Percentiles rank a stretch among this genome's conserved stretches.
Conservation (phyloP, 2,797 vertebrate species). For the Melanotaenia nigrans region DNA sequence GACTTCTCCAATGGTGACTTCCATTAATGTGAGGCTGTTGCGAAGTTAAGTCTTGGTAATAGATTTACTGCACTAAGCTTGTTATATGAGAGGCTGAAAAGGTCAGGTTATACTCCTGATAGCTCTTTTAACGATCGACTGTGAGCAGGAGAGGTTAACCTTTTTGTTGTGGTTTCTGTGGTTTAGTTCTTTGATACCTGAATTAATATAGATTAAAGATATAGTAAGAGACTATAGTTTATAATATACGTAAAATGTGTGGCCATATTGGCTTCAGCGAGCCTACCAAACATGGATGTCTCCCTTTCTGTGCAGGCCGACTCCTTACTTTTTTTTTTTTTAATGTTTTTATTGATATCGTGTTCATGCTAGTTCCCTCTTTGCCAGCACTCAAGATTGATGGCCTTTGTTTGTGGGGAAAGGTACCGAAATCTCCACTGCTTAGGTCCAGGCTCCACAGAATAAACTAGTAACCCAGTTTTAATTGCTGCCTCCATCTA, state of each 20-base stretch:
- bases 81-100: slow-evolving; percentile 64
- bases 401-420: slow-evolving; percentile 78
- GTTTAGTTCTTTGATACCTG: background rate
- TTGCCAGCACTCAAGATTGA: slow-evolving; percentile 76
- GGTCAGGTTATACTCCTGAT: slow-evolving; percentile 42
- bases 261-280: slow-evolving; percentile 17
- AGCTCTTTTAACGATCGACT: slow-evolving; percentile 21
- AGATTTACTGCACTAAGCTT: slow-evolving; percentile 76
- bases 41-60: slow-evolving; percentile 71
- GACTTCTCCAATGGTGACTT: background rate
- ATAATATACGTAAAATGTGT: background rate
- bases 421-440: slow-evolving; percentile 75
- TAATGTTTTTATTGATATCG: slow-evolving; percentile 65
- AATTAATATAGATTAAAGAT: background rate
- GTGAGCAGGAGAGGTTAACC: slow-evolving; percentile 15
- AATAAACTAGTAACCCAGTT: slow-evolving; percentile 86
- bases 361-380: slow-evolving; percentile 56
- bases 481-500: slow-evolving; percentile 84
- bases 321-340: slow-evolving; percentile 40
- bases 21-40: slow-evolving; percentile 53
- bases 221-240: background rate
- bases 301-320: slow-evolving; percentile 31
- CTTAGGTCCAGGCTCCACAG: slow-evolving; percentile 64
- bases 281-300: slow-evolving; percentile 15
- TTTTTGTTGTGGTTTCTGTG: background rate